Percentiles rank a stretch among this genome's conserved stretches.
Evolutionary conservation across 2,797 vertebrate species (phyloP).

Genomic region (Tokudaia muenninki): DNA sequence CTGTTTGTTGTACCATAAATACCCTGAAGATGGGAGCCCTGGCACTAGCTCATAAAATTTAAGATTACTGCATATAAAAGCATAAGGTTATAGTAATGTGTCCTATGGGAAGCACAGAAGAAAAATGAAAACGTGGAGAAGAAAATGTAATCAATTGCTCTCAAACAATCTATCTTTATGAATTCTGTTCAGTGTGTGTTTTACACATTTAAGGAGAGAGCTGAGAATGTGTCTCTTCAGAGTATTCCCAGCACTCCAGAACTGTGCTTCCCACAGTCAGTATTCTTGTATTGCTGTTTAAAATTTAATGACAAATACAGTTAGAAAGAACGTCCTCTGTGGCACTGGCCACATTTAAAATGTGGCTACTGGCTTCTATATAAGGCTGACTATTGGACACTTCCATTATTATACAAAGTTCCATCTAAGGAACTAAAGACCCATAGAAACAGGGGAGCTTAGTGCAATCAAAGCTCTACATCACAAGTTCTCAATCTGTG

Average conservation of each 20-base stretch:
- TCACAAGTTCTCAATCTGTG: background rate
- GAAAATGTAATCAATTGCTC: constrained; percentile 57
- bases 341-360: background rate
- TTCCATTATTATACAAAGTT: background rate
- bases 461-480: background rate
- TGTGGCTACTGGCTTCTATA: background rate
- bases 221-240: background rate
- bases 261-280: background rate
- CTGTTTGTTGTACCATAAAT: constrained; percentile 5
- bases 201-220: constrained; percentile 8
- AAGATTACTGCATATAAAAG: constrained; percentile 29
- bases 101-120: constrained; percentile 16
- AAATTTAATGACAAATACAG: constrained; percentile 27
- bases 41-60: background rate
- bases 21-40: background rate
- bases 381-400: background rate
- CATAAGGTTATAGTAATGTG: background rate
- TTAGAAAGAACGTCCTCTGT: background rate
- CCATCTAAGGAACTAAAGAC: background rate
- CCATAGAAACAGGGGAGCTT: background rate
- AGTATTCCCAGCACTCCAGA: background rate
- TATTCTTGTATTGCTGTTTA: background rate
- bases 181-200: constrained; percentile 22
- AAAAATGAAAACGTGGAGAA: constrained; percentile 61
- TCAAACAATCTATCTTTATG: constrained; percentile 3